A percentile compares a stretch with the other conserved stretches of the same genome.
These are phyloP conservation scores for Anarsia innoxiella DNA, from an alignment of 2,888 invertebrate species.

Conservation along the genomic window DNA sequence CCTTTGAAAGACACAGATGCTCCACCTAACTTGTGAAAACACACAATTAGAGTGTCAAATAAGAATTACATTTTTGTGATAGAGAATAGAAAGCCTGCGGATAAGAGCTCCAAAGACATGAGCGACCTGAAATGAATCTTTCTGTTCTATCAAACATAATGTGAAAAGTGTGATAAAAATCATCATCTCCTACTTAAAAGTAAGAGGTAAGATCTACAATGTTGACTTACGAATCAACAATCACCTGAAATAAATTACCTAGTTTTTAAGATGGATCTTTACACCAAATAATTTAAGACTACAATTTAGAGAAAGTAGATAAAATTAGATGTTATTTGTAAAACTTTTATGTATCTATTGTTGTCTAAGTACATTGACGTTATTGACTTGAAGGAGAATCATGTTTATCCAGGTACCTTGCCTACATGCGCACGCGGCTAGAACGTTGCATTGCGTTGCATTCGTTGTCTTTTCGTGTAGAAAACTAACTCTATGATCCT, in stretches of 20 bases:
- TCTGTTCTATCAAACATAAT: no score
- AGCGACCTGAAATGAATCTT: no score
- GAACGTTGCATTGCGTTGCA: no score
- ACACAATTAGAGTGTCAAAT: no score
- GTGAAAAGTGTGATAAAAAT: slow-evolving; percentile 36
- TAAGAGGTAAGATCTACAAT: slow-evolving; percentile 22
- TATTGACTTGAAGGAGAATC: neutral
- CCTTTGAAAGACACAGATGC: neutral
- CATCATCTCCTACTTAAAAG: slow-evolving; percentile 4
- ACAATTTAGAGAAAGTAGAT: slow-evolving; percentile 56
- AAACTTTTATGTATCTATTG: slow-evolving; percentile 30
- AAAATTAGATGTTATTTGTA: slow-evolving; percentile 59
- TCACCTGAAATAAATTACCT: no score
- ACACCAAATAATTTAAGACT: slow-evolving; percentile 72
- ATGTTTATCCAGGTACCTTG: neutral
- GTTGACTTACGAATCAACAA: slow-evolving; percentile 3
- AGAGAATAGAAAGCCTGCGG: no score
- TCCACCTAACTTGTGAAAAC: no score
- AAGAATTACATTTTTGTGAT: no score
- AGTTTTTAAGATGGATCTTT: slow-evolving; percentile 69
- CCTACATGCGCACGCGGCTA: no score
- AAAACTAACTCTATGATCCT: no score
- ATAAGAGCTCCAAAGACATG: no score
- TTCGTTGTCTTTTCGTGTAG: no score
- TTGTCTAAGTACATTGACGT: slow-evolving; percentile 40